Percentiles rank a stretch among this genome's conserved stretches.
These are phyloP conservation scores for Electrona antarctica DNA, from an alignment of 2,113 vertebrate species.

Conservation along the genomic window DNA sequence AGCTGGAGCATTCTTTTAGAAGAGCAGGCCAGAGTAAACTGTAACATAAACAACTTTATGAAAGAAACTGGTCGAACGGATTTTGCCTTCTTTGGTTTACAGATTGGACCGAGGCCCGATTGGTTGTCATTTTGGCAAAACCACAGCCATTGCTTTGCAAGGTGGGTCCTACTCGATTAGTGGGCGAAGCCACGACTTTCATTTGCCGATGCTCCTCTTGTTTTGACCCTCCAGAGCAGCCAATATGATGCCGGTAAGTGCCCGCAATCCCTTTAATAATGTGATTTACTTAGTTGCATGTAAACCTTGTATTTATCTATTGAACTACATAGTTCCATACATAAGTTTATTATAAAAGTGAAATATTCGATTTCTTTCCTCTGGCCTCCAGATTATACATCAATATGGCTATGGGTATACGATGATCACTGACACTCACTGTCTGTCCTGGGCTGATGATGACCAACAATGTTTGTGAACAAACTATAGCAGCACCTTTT, in stretches of 20 bases:
- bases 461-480: no score
- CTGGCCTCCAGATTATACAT: no score
- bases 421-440: no score
- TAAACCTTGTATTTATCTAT: no score
- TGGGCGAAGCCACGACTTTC: constrained; percentile 17
- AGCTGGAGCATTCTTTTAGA: constrained; percentile 40
- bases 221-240: constrained; percentile 55
- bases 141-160: constrained; percentile 25
- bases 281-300: no score
- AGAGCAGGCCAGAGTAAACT: constrained; percentile 64
- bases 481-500: no score
- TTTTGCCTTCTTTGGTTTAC: constrained; percentile 17
- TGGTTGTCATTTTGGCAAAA: constrained; percentile 59
- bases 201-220: constrained; percentile 46
- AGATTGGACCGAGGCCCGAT: constrained; percentile 56
- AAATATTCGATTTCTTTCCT: no score
- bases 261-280: neutral
- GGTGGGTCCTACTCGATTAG: constrained; percentile 42
- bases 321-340: no score
- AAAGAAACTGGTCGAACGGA: neutral
- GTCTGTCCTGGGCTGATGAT: no score
- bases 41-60: constrained; percentile 31
- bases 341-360: no score
- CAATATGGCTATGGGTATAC: no score
- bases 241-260: constrained; percentile 75